A percentile compares a stretch with the other conserved stretches of the same genome.
phyloP scores from a whole-genome alignment of 53 echinoderm and acorn worm species.

The Luidia sarsii region DNA sequence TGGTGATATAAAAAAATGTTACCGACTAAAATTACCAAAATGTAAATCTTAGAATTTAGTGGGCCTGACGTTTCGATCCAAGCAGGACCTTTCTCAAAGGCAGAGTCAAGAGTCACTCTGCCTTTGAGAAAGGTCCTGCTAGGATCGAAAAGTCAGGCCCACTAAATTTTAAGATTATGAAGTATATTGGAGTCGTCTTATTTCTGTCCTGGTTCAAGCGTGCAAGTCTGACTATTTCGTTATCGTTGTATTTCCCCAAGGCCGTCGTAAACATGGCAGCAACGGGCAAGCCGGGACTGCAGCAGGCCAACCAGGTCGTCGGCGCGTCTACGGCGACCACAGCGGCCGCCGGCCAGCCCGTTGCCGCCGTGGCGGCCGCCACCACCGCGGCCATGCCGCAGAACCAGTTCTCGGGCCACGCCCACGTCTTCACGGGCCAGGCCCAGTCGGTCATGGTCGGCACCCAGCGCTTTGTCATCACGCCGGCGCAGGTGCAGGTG shows the following conservation, averaged over 20 bases:
- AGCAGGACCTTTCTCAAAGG: too few species aligned
- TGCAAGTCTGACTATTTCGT: background rate
- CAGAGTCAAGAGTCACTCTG: too few species aligned
- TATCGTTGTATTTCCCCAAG: background rate
- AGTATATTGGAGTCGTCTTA: background rate
- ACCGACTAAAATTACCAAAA: too few species aligned
- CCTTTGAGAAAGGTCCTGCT: too few species aligned
- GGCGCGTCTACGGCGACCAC: background rate
- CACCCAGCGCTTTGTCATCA: conserved; percentile 95
- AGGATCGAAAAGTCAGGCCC: too few species aligned
- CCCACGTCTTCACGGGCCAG: conserved; percentile 94
- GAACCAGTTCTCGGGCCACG: conserved; percentile 87
- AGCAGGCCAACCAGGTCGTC: conserved; percentile 16
- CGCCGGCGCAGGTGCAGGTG: conserved; percentile 92
- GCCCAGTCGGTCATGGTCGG: conserved; percentile 95
- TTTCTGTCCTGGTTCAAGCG: background rate
- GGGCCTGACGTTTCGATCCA: too few species aligned
- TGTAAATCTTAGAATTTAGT: too few species aligned
- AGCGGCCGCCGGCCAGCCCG: background rate
- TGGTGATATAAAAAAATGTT: too few species aligned
- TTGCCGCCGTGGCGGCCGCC: conserved; percentile 15
- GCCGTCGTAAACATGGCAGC: background rate
- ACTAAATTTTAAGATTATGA: too few species aligned
- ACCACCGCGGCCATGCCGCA: conserved; percentile 27
- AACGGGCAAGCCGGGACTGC: conserved; percentile 9